Percentiles rank a stretch among this genome's conserved stretches.
These are phyloP conservation scores for Prorops nasuta DNA, from an alignment of 1,140 invertebrate genomes.

Conservation along the genomic window DNA sequence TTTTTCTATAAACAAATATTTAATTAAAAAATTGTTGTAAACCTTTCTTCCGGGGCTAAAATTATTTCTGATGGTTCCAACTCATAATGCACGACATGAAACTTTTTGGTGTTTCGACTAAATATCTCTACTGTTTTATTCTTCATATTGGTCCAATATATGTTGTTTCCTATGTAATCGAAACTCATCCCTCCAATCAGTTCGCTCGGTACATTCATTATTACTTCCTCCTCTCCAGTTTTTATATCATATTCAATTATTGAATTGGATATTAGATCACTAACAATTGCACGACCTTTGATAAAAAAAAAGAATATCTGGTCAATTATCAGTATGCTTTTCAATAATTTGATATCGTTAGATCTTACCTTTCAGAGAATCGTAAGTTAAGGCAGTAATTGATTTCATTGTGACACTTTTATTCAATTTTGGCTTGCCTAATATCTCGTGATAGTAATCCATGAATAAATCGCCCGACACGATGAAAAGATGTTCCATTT, in stretches of 20 bases:
- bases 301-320: constrained; percentile 1
- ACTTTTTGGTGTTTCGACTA: constrained; percentile 56
- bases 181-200: constrained; percentile 65
- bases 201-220: constrained; percentile 55
- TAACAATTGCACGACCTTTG: constrained; percentile 24
- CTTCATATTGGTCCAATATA: constrained; percentile 66
- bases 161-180: constrained; percentile 65
- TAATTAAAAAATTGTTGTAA: constrained; percentile 23
- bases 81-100: constrained; percentile 55
- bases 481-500: constrained; percentile 33
- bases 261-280: constrained; percentile 14
- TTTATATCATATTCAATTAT: constrained; percentile 45
- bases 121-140: constrained; percentile 61
- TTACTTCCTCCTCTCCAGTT: constrained; percentile 34
- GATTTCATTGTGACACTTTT: constrained; percentile 6
- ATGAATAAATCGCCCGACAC: constrained; percentile 33
- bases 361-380: constrained; percentile 39
- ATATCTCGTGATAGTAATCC: constrained; percentile 40
- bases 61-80: constrained; percentile 63
- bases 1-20: neutral
- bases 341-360: neutral
- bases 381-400: constrained; percentile 34
- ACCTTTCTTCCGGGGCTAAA: constrained; percentile 66
- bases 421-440: constrained; percentile 44
- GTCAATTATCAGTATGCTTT: neutral